Conservation (phyloP, 1,140 invertebrate species). For the Drosophila lini region DNA sequence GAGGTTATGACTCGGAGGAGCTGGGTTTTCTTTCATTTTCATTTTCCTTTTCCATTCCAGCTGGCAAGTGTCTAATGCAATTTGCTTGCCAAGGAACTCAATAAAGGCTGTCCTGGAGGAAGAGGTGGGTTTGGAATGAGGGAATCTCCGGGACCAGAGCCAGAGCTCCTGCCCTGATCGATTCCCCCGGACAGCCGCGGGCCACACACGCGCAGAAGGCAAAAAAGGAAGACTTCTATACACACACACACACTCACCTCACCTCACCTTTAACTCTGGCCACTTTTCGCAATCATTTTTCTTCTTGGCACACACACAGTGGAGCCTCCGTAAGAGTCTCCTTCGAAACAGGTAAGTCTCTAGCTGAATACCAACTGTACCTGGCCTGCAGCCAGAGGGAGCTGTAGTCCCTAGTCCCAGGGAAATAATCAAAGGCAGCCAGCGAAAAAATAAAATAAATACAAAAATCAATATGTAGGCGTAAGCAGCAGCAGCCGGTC, state of each 20-base stretch:
- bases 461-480: slow-evolving; percentile 82
- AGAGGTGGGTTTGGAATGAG: not conserved
- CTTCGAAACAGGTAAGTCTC: not conserved
- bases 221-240: slow-evolving; percentile 13
- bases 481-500: slow-evolving; percentile 66
- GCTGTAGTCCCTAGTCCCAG: slow-evolving; percentile 34
- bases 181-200: slow-evolving; percentile 70
- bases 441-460: slow-evolving; percentile 69
- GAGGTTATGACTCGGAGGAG: slow-evolving; percentile 34
- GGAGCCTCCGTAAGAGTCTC: not conserved
- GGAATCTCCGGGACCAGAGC: not conserved
- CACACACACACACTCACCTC: not conserved
- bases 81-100: slow-evolving; percentile 76
- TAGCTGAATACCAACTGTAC: slow-evolving; percentile 18
- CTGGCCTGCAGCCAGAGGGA: slow-evolving; percentile 32
- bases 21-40: slow-evolving; percentile 31
- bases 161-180: slow-evolving; percentile 57
- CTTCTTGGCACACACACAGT: slow-evolving; percentile 30
- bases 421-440: slow-evolving; percentile 72
- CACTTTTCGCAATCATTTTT: slow-evolving; percentile 58
- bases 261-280: slow-evolving; percentile 43
- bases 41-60: slow-evolving; percentile 28
- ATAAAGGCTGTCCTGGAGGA: slow-evolving; percentile 56
- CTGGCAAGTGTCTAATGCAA: slow-evolving; percentile 77
- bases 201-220: slow-evolving; percentile 71